These are phyloP conservation scores for Caenorhabditis sp. DNA, from an alignment of 2,888 invertebrate species.

Conservation along the genomic window DNA sequence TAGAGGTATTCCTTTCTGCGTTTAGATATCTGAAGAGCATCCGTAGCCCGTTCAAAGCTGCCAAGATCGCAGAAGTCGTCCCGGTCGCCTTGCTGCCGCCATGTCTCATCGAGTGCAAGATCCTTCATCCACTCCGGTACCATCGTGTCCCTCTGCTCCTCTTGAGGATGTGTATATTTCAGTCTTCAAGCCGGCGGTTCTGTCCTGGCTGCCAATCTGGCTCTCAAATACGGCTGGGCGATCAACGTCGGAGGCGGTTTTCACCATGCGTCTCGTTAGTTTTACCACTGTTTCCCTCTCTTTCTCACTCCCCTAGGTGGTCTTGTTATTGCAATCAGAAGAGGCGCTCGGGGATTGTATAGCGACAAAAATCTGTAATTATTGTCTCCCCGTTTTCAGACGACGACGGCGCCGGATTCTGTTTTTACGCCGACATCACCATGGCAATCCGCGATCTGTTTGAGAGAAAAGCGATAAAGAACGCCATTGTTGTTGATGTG, in stretches of 20 bases:
- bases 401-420: constrained; percentile 90
- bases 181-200: constrained; percentile 88
- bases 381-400: constrained; percentile 82
- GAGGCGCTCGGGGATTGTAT: constrained; percentile 42
- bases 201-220: constrained; percentile 89
- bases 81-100: constrained; percentile 37
- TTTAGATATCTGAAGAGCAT: constrained; percentile 55
- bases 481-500: constrained; percentile 91
- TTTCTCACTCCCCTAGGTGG: not conserved
- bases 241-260: constrained; percentile 95
- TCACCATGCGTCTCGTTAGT: constrained; percentile 89
- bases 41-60: constrained; percentile 40
- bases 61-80: constrained; percentile 51
- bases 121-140: constrained; percentile 48
- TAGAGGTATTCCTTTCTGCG: not conserved
- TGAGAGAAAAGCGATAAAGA: constrained; percentile 83
- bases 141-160: too few species aligned
- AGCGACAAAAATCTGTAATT: constrained; percentile 24
- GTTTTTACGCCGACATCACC: constrained; percentile 91
- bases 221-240: constrained; percentile 91
- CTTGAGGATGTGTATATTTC: constrained; percentile 12
- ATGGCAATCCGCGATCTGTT: constrained; percentile 89
- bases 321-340: constrained; percentile 6
- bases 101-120: constrained; percentile 47
- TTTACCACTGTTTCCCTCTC: constrained; percentile 17